Evolutionary conservation across 2,888 invertebrate genomes (phyloP).

Genomic region (Drosophila macrothrix): DNA sequence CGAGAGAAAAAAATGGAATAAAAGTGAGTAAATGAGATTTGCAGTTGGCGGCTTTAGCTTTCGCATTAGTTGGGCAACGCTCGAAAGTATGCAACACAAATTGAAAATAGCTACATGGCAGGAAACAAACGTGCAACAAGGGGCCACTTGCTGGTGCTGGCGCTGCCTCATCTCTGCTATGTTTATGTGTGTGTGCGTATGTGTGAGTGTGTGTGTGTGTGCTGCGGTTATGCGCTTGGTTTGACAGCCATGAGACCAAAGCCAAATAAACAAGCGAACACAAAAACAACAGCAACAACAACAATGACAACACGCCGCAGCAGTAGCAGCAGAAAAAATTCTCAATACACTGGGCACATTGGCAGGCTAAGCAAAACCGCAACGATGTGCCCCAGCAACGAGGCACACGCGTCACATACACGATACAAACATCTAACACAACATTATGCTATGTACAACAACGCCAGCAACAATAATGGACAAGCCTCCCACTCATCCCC

Average conservation of each 20-base stretch:
- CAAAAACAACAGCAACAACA: constrained; percentile 12
- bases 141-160: constrained; percentile 15
- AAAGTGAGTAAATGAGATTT: constrained; percentile 66
- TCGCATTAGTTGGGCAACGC: constrained; percentile 31
- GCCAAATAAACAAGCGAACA: constrained; percentile 57
- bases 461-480: constrained; percentile 27
- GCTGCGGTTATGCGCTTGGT: constrained; percentile 74
- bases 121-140: constrained; percentile 36
- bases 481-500: background rate
- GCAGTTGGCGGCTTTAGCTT: constrained; percentile 38
- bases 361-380: constrained; percentile 62
- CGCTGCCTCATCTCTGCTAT: background rate
- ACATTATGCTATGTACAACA: constrained; percentile 30
- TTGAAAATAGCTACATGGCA: constrained; percentile 65
- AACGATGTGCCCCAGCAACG: constrained; percentile 60
- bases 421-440: constrained; percentile 60
- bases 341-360: constrained; percentile 28
- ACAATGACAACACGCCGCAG: background rate
- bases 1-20: constrained; percentile 10
- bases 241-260: constrained; percentile 71
- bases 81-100: constrained; percentile 63
- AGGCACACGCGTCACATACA: constrained; percentile 37
- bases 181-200: constrained; percentile 9
- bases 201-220: constrained; percentile 51
- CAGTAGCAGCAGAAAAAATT: constrained; percentile 5